Evolutionary conservation across 2,797 vertebrate species (phyloP).

Genomic region (Sebastes flavidus): DNA sequence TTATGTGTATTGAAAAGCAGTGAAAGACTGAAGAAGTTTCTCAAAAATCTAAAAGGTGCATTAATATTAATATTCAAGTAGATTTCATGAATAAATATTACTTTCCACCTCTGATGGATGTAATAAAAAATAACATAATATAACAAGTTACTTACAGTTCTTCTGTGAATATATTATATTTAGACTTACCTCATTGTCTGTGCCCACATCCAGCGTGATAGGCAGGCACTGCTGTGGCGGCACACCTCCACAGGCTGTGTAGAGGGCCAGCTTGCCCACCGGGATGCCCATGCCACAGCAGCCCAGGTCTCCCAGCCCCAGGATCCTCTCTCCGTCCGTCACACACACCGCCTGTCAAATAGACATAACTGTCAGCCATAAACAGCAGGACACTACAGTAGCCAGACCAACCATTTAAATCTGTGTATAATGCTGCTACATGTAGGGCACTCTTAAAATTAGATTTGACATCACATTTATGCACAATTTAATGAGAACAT

Average conservation of each 20-base stretch:
- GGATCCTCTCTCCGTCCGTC: conserved; percentile 96
- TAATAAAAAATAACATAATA: background rate
- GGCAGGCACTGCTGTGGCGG: conserved; percentile 93
- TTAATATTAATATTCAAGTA: background rate
- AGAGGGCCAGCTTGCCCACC: conserved; percentile 96
- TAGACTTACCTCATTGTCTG: conserved; percentile 92
- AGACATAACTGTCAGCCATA: conserved; percentile 19
- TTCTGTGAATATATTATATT: background rate
- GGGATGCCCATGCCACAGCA: conserved; percentile 98
- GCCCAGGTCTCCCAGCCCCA: conserved; percentile 96
- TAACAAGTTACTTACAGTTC: background rate
- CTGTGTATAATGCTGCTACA: background rate
- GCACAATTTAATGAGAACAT: conserved; percentile 1
- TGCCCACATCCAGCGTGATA: conserved; percentile 94
- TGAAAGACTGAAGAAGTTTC: background rate
- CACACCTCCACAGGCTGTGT: conserved; percentile 94
- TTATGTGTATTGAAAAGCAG: background rate
- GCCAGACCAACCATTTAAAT: background rate
- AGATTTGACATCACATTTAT: background rate
- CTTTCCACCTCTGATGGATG: background rate
- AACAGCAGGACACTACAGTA: background rate
- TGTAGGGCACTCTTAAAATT: background rate
- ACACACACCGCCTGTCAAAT: conserved; percentile 90
- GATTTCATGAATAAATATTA: background rate
- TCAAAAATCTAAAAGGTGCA: background rate